Conservation (phyloP, 2,113 vertebrate species). For the Tylochromis polylepis region DNA sequence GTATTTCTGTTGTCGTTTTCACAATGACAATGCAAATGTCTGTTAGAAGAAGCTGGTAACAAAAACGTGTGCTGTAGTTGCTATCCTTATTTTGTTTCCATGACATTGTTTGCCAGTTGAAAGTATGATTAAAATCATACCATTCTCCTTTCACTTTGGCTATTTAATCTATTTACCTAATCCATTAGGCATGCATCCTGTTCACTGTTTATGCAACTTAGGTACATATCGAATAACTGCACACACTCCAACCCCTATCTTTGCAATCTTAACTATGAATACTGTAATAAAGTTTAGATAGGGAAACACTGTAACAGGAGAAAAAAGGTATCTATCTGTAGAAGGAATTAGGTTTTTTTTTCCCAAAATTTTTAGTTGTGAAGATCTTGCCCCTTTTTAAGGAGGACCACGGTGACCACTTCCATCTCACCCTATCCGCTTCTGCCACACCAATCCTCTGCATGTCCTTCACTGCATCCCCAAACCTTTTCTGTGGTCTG, state of each 20-base stretch:
- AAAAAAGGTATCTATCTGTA: not conserved
- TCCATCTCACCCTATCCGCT: not conserved
- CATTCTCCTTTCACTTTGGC: not conserved
- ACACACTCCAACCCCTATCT: not conserved
- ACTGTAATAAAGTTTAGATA: not conserved
- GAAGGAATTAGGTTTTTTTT: fast-evolving
- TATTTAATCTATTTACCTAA: not conserved
- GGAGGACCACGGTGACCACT: fast-evolving
- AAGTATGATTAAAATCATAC: not conserved
- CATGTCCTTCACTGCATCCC: not conserved
- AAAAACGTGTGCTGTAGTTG: not conserved
- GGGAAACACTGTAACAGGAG: too few species aligned
- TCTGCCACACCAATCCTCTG: not conserved
- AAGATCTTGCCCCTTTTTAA: not conserved
- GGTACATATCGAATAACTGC: not conserved
- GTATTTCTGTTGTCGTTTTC: not conserved
- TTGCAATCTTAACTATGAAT: not conserved
- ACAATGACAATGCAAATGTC: not conserved
- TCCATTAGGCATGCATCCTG: not conserved
- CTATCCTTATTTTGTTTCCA: not conserved
- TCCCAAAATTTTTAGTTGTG: not conserved
- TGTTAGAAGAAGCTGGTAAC: not conserved
- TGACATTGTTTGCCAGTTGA: not conserved
- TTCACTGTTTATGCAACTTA: not conserved
- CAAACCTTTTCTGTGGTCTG: not conserved